These are phyloP conservation scores for Leptobrachium ailaonicum DNA, from an alignment of 2,113 vertebrate genomes.

Conservation along the genomic window DNA sequence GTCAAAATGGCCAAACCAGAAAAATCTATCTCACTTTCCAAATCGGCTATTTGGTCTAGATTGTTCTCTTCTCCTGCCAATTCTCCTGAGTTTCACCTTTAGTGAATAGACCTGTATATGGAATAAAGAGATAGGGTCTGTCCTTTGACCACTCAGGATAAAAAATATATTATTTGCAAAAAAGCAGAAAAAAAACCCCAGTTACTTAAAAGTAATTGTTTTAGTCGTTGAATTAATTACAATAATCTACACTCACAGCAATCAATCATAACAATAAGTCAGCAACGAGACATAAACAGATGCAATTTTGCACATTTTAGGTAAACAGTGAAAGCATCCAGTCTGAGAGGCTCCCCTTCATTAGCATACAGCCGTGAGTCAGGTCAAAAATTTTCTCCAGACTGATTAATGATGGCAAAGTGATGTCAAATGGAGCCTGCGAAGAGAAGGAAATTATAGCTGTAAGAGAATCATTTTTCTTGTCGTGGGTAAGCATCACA, in stretches of 20 bases:
- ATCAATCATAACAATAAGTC: background rate
- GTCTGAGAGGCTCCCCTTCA: conserved; percentile 63
- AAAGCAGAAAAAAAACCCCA: background rate
- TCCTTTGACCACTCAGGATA: conserved; percentile 18
- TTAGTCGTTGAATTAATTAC: no score
- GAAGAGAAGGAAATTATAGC: conserved; percentile 50
- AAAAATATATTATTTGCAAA: background rate
- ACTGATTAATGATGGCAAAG: conserved; percentile 63
- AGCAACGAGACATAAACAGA: conserved; percentile 14
- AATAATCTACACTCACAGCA: no score
- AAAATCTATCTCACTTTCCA: no score
- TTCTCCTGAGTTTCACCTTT: no score
- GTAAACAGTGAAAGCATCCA: conserved; percentile 76
- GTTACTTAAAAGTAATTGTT: background rate
- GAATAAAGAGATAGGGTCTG: conserved; percentile 4
- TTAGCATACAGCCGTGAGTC: conserved; percentile 63
- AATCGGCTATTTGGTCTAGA: no score
- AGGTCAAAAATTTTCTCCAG: conserved; percentile 81
- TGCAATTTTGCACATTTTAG: conserved; percentile 52
- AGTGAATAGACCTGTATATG: background rate
- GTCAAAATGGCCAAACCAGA: no score
- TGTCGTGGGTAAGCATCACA: conserved; percentile 49
- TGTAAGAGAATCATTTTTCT: conserved; percentile 49
- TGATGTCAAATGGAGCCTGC: conserved; percentile 76
- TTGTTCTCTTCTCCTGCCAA: no score